These are phyloP conservation scores for Tachina grossa DNA, from an alignment of 2,888 invertebrate species.

Conservation along the genomic window DNA sequence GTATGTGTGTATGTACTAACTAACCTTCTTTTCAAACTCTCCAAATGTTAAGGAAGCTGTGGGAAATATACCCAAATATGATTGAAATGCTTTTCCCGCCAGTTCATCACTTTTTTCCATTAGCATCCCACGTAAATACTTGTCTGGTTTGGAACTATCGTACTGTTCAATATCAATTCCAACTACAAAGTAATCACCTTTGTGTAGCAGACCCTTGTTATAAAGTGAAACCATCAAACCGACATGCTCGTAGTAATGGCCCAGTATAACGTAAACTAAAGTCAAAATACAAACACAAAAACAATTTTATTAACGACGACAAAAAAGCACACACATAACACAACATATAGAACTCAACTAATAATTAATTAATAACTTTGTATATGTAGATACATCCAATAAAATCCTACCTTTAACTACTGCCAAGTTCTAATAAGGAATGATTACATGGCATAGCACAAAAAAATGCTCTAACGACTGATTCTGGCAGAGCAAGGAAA, in stretches of 20 bases:
- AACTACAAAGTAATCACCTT: slow-evolving; percentile 96
- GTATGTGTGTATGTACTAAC: slow-evolving; percentile 3
- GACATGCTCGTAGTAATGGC: slow-evolving; percentile 94
- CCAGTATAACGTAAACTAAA: slow-evolving; percentile 94
- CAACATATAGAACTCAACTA: too few relatives aligned
- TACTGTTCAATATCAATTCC: slow-evolving; percentile 96
- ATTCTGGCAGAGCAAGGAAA: too few relatives aligned
- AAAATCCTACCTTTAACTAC: too few relatives aligned
- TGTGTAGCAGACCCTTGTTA: slow-evolving; percentile 90
- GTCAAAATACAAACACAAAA: slow-evolving; percentile 32
- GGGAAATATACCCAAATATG: slow-evolving; percentile 92
- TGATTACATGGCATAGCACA: too few relatives aligned
- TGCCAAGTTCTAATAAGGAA: too few relatives aligned
- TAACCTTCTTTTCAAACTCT: slow-evolving; percentile 86
- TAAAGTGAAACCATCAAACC: slow-evolving; percentile 95
- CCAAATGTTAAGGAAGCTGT: slow-evolving; percentile 89
- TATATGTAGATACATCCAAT: too few relatives aligned
- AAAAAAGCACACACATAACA: too few relatives aligned
- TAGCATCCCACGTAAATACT: slow-evolving; percentile 91
- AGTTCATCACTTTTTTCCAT: slow-evolving; percentile 84
- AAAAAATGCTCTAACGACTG: too few relatives aligned
- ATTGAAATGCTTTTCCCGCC: slow-evolving; percentile 89
- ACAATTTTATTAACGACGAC: background rate
- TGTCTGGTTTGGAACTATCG: slow-evolving; percentile 89
- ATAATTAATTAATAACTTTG: too few relatives aligned